A percentile compares a stretch with the other conserved stretches of the same genome.
These are phyloP conservation scores for Octomys mimax DNA, from an alignment of 2,797 vertebrate species.

Conservation along the genomic window DNA sequence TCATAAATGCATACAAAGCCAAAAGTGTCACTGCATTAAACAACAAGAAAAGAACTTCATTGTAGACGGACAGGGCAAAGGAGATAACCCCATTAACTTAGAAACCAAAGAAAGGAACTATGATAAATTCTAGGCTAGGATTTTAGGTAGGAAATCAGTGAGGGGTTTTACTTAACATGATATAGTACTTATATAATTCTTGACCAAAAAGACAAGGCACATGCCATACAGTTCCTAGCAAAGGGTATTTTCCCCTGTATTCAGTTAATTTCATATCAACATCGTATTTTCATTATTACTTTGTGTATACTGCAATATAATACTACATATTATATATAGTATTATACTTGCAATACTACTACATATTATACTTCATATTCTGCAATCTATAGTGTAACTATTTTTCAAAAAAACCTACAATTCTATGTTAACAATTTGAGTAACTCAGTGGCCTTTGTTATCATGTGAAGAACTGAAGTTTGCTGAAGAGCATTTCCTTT, in stretches of 20 bases:
- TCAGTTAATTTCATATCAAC: neutral
- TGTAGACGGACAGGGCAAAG: accelerated
- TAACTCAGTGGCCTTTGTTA: neutral
- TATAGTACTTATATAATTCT: neutral
- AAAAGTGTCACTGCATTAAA: neutral
- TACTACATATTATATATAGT: too few species aligned
- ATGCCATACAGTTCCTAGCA: neutral
- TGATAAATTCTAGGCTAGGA: neutral
- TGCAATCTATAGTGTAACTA: neutral
- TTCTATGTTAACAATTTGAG: neutral
- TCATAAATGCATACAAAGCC: neutral
- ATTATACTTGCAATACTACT: too few species aligned
- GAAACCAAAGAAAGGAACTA: neutral
- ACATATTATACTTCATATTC: neutral
- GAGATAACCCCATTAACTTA: neutral
- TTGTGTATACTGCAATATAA: neutral
- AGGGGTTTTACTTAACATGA: neutral
- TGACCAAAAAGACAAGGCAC: neutral
- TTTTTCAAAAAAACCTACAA: neutral
- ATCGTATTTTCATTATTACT: neutral
- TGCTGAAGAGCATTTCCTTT: neutral
- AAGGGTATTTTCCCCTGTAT: neutral
- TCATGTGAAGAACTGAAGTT: neutral
- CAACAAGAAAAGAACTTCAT: neutral
- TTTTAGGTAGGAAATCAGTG: neutral